phyloP scores from a whole-genome alignment of 2,113 vertebrate genomes.

The Vulpes vulpes region DNA sequence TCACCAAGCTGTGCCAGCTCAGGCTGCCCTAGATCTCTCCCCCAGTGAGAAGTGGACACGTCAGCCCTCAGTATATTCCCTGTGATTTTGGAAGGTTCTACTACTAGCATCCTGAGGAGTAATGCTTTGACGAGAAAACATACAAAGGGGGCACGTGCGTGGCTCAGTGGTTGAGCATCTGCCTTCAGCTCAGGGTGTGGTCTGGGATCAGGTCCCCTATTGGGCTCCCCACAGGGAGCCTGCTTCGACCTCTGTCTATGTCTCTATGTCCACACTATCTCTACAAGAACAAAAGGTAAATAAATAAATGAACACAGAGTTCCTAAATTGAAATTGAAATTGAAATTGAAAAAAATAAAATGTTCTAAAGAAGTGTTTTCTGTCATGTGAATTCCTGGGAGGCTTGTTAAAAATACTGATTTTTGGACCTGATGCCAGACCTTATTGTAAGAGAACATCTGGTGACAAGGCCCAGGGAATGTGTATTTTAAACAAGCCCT shows the following conservation, averaged over 20 bases:
- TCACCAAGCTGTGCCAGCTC: background rate
- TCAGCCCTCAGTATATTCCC: background rate
- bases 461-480: background rate
- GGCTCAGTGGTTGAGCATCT: no score
- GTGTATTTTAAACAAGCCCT: background rate
- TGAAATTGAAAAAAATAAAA: conserved; percentile 46
- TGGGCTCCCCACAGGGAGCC: no score
- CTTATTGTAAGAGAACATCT: background rate
- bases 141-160: no score
- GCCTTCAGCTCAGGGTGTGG: no score
- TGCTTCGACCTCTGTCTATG: no score
- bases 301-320: background rate
- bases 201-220: no score
- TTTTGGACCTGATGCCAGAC: background rate
- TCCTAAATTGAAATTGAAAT: conserved; percentile 55
- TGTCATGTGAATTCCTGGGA: background rate
- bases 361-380: background rate
- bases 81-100: background rate
- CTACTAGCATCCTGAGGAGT: background rate
- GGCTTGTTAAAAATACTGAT: conserved; percentile 46
- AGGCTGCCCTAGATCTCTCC: background rate
- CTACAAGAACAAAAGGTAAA: background rate
- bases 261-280: background rate
- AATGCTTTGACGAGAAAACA: background rate
- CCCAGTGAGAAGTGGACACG: background rate